Evolutionary conservation across 2,113 vertebrate species (phyloP), one percentile per base, ranked within the genome.

Genomic region (Otocyon megalotis): DNA sequence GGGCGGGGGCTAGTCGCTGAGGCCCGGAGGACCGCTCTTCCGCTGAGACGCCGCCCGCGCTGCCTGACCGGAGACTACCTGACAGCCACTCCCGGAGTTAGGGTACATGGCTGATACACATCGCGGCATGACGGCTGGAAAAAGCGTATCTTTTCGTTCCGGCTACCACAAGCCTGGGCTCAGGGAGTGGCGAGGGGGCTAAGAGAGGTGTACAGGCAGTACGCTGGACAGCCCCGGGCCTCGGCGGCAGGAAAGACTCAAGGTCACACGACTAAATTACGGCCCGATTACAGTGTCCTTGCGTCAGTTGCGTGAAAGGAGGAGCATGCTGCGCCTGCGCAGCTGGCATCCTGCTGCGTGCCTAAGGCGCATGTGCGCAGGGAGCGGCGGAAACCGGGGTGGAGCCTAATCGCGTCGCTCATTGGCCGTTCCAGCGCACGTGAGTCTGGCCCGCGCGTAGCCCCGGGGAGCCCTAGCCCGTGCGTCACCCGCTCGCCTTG

Each of bases 201-300:
- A 53, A 26, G 8, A 74, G 15, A 56, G 4, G 0, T 5, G 35
- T 32, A 79, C 92, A 72, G 98, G 98, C 98, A 67, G 8, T 0
- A 0, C 0, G 0, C 0, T 0, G 0, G 97, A 20, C 97, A 98
- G 43, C 81, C 88, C 63, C 0, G 97, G 98, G 94, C 98, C 97
- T 98, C 32, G 0, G 0, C 0, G 32, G 16, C 0, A 32, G 56
- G 58, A 89, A 97, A 88, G 54, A 94, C 97, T 98, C 98, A 99
- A 99, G 98, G 98, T 98, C 98, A 98, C 98, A 98, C 94, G 97
- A 97, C 98, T 97, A 98, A 98, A 98, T 77, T 94, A 96, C 84
- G 54, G 84, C 30, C n/a, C 7, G 96, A 98, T 98, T 98, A 94
- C 98, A 94, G 96, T 6, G 54, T 58, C 48, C 97, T 98, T 98